Evolutionary conservation across 2,797 vertebrate genomes (phyloP).

Genomic region (Bovichtus diacanthus): DNA sequence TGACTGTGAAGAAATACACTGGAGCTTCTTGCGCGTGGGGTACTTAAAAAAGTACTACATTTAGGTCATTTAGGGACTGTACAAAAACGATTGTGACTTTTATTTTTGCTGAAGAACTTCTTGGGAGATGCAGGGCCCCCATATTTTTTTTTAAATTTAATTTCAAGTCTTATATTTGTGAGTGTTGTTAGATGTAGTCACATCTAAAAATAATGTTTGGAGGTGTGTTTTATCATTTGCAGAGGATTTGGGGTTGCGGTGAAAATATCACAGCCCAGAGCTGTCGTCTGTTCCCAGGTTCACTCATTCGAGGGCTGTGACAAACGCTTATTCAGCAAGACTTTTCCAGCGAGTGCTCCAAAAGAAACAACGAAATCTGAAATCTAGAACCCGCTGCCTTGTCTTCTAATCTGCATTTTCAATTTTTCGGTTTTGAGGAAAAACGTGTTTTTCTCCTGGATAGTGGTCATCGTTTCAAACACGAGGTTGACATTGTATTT

Average conservation of each 20-base stretch:
- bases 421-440: no score
- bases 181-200: not conserved
- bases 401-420: no score
- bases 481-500: no score
- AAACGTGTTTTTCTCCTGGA: no score
- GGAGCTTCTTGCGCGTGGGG: not conserved
- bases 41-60: not conserved
- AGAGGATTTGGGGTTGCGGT: not conserved
- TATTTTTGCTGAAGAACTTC: not conserved
- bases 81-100: not conserved
- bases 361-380: not conserved
- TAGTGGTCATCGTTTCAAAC: no score
- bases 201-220: not conserved
- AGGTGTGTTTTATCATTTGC: not conserved
- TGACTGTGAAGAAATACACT: slow-evolving; percentile 7
- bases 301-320: not conserved
- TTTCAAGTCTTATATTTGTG: not conserved
- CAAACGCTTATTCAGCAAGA: not conserved
- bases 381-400: no score
- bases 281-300: not conserved
- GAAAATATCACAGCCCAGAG: not conserved
- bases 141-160: not conserved
- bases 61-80: not conserved
- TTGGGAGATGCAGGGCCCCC: not conserved
- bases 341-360: not conserved